A percentile compares a stretch with the other conserved stretches of the same genome.
These are phyloP conservation scores for Cantharis flavilabris DNA, from an alignment of 2,888 invertebrate genomes.

Conservation along the genomic window DNA sequence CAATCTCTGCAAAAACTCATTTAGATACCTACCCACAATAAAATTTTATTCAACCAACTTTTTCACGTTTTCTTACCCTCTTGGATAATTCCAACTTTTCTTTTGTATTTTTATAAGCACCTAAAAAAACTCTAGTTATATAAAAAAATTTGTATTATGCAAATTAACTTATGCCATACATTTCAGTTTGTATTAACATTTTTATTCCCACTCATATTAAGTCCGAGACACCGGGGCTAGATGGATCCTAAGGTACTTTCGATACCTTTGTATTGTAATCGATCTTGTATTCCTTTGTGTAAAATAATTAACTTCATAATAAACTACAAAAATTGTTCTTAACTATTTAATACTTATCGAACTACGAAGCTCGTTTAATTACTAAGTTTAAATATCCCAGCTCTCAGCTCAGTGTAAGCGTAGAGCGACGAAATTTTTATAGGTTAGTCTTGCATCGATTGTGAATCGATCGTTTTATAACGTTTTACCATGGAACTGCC, in stretches of 20 bases:
- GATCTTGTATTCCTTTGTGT: too few species aligned
- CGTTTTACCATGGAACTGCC: too few species aligned
- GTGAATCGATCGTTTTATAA: too few species aligned
- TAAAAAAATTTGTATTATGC: not conserved
- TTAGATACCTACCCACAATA: not conserved
- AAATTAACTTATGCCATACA: not conserved
- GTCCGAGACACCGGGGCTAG: not conserved
- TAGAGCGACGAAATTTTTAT: too few species aligned
- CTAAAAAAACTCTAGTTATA: not conserved
- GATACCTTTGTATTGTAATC: too few species aligned
- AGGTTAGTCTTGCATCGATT: too few species aligned
- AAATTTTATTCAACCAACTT: not conserved
- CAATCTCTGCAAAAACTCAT: conserved; percentile 9
- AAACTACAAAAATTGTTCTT: too few species aligned
- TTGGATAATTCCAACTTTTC: not conserved
- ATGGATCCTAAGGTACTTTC: not conserved
- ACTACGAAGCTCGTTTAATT: too few species aligned
- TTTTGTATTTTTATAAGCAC: not conserved
- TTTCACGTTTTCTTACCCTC: not conserved
- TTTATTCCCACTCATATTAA: not conserved
- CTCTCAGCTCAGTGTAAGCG: too few species aligned
- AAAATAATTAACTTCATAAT: too few species aligned
- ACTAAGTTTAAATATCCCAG: too few species aligned
- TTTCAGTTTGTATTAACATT: not conserved
- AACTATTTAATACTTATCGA: too few species aligned